A percentile compares a stretch with the other conserved stretches of the same genome.
phyloP scores from a whole-genome alignment of 2,113 vertebrate species.

The Dinomys branickii region DNA sequence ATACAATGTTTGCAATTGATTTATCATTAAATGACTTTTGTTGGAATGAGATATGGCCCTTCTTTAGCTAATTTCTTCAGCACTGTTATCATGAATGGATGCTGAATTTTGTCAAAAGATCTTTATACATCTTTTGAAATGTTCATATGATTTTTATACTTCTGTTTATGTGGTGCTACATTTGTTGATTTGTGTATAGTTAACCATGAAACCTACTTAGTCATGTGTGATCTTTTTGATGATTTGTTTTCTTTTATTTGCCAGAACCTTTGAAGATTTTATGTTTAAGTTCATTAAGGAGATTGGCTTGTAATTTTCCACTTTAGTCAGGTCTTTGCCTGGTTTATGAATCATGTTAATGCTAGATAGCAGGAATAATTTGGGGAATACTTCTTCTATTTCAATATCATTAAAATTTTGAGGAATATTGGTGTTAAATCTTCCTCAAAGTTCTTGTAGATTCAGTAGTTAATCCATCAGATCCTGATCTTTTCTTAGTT shows the following conservation, averaged over 20 bases:
- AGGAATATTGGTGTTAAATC: background rate
- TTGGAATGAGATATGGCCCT: background rate
- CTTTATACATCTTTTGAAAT: background rate
- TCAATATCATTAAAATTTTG: background rate
- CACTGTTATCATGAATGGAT: background rate
- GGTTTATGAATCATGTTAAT: background rate
- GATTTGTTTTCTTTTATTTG: background rate
- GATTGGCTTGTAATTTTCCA: background rate
- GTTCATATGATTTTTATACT: background rate
- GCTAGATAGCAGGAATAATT: background rate
- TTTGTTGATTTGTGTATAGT: background rate
- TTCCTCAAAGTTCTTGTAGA: background rate
- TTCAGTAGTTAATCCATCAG: background rate
- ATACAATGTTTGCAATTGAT: background rate
- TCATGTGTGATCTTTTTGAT: background rate
- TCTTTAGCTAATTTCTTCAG: background rate
- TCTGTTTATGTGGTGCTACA: background rate
- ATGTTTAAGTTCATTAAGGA: background rate
- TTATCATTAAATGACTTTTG: background rate
- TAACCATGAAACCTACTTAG: background rate
- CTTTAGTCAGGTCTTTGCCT: background rate
- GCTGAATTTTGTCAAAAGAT: background rate
- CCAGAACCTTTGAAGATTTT: background rate
- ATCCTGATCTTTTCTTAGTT: background rate
- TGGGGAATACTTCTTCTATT: background rate